These are phyloP conservation scores for Choristoneura rosaceana DNA, from an alignment of 2,888 invertebrate genomes.

Conservation along the genomic window DNA sequence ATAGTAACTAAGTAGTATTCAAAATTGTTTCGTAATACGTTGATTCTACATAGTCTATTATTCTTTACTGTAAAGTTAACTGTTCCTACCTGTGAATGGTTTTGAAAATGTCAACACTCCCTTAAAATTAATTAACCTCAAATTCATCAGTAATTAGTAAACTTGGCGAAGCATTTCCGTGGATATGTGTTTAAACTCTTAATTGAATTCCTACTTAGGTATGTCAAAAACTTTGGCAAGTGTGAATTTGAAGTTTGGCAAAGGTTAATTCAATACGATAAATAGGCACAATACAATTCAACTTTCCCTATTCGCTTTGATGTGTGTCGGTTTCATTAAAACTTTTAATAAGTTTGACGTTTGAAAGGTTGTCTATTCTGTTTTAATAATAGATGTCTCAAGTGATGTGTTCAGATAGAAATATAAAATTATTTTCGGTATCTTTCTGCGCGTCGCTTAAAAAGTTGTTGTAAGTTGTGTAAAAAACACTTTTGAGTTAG, in stretches of 20 bases:
- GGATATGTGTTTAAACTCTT: not conserved
- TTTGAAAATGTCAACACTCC: not conserved
- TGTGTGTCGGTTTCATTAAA: constrained; percentile 25
- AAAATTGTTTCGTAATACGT: not conserved
- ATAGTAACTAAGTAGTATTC: not conserved
- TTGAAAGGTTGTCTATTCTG: not conserved
- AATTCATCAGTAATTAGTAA: constrained; percentile 4
- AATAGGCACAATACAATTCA: constrained; percentile 17
- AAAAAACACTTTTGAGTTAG: not conserved
- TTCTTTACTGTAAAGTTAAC: not conserved
- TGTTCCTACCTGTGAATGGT: not conserved
- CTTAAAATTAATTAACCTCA: constrained; percentile 7
- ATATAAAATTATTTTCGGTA: not conserved
- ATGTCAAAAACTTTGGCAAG: constrained; percentile 3
- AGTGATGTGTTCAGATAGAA: not conserved
- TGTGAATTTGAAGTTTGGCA: not conserved
- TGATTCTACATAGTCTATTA: not conserved
- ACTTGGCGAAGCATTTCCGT: not conserved
- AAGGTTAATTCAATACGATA: constrained; percentile 11
- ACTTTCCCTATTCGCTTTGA: constrained; percentile 23
- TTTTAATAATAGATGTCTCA: not conserved
- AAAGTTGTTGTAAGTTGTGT: too few relatives aligned
- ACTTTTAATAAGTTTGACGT: constrained; percentile 21
- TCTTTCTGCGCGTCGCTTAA: not conserved
- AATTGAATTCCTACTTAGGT: constrained; percentile 2